Evolutionary conservation across 2,888 invertebrate genomes (phyloP), one percentile per base, ranked within the genome.

Genomic region (Barypeithes pellucidus): DNA sequence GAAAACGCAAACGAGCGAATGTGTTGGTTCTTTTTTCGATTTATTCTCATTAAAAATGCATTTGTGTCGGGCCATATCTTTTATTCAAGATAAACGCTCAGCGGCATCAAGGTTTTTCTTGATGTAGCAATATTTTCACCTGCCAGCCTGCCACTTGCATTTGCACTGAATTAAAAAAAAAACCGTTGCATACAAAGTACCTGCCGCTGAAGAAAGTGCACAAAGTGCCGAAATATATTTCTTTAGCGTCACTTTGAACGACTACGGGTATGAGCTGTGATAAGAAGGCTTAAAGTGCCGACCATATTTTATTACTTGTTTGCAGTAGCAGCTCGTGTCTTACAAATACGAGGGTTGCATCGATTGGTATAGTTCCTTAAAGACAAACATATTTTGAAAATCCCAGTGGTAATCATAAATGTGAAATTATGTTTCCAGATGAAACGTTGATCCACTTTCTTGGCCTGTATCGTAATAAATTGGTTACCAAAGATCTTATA

Each of bases 61-160:
- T 50, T 50, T 24, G 11, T 1, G 50, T 24, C n/a, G 22, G 11
- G n/a, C 24, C 50, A 12, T 50, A 50, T 24, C 12, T 24, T 50
- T 50, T 50, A 50, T 50, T 50, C 50, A 24, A 24, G n/a, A 50
- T 50, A 50, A 47, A 20, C 47, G 47, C 50, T 24, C 50, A n/a
- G n/a, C 50, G 12, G 20, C 47, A 9, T 47, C 20, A 47, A 47
- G 47, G 47, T 47, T 18, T 47, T 47, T 24, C 50, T 50, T 50
- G 47, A 50, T 50, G 50, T 50, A 50, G 50, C 50, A 22, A 50
- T 50, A 50, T 50, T 50, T 50, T 24, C n/a, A 50, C 29, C 18
- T 57, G 54, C 33, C 54, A 54, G 24, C 29, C 18, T 57, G 54
- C 33, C 54, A 54, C 54, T 33, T 57, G 54, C 54, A 57, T 57